Base-by-base conservation (phyloP, 2,113 vertebrate genomes). In the Petrocephalus microphthalmus region DNA sequence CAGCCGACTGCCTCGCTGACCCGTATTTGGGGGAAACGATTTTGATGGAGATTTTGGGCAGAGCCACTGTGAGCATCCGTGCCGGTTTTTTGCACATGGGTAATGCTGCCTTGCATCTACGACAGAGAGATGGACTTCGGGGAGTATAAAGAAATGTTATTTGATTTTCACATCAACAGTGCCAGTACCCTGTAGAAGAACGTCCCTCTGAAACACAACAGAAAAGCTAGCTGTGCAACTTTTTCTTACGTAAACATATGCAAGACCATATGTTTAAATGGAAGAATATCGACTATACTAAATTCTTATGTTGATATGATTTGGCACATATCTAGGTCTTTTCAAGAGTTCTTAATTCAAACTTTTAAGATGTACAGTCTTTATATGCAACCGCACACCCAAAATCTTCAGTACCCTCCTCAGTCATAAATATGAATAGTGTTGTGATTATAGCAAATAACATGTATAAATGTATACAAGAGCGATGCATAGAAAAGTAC, bases 381-480 rank as follows among this genome's bases (percentile, higher is more conserved):
- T 88, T 84, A 53, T 71, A 71, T 81, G 84, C 83, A 85, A 87
- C 57, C 85, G 87, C 86, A 89, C 86, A 87, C 42, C 25, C 54
- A 29, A 60, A 45, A 29, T 86, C 33, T 71, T 20, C 37, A 52
- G 37, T 37, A 52, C 37, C 78, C n/a, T 84, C 25, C 20, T 88
- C 29, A 49, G 74, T 88, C 37, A 78, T 45, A 54, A 78, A 84
- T 88, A 88, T 64, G 52, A 84, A 88, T 88, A 47, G 87, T 88
- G 87, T 88, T 83, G 87, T 88, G 74, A 83, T 49, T 88, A 54
- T 88, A 83, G 74, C 78, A 88, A 53, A 88, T 88, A 83, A 88
- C 78, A 53, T 88, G 74, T 84, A 88, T 88, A 88, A 88, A 88
- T 88, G 87, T 88, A 88, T 78, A 83, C 87, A 84, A 84, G 52